Evolutionary conservation across 2,888 invertebrate species (phyloP).

Genomic region (Lypha dubia): DNA sequence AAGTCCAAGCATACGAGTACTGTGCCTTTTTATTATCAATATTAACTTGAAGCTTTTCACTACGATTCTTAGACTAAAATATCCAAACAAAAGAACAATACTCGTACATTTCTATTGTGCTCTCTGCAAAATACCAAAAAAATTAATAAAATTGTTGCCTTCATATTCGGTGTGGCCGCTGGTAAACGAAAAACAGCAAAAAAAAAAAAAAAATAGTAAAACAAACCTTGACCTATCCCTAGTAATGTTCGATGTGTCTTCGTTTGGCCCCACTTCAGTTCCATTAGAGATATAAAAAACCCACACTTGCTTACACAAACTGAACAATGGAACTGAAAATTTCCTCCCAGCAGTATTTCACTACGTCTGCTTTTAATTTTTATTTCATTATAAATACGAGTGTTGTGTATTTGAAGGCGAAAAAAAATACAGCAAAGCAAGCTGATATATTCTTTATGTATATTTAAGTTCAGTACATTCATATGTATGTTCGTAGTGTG

Average conservation of each 20-base stretch:
- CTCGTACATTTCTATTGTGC: constrained; percentile 23
- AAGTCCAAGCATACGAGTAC: background rate
- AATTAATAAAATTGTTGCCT: constrained; percentile 34
- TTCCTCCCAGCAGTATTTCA: constrained; percentile 51
- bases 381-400: constrained; percentile 16
- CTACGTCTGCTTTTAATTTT: constrained; percentile 59
- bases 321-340: constrained; percentile 60
- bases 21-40: background rate
- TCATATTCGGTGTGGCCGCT: constrained; percentile 23
- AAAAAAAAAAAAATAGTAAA: constrained; percentile 22
- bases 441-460: background rate
- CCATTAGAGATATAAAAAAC: background rate
- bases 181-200: background rate
- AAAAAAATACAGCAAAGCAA: constrained; percentile 13
- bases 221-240: constrained; percentile 72
- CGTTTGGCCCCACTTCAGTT: constrained; percentile 15
- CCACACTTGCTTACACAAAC: background rate
- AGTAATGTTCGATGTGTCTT: constrained; percentile 50
- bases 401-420: background rate
- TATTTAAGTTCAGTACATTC: too few species aligned
- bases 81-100: constrained; percentile 11
- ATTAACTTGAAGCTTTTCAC: background rate
- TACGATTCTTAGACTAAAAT: background rate
- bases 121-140: constrained; percentile 16
- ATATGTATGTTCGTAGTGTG: background rate